phyloP scores from a whole-genome alignment of 2,888 invertebrate species.

The Ormyrus pomaceus region DNA sequence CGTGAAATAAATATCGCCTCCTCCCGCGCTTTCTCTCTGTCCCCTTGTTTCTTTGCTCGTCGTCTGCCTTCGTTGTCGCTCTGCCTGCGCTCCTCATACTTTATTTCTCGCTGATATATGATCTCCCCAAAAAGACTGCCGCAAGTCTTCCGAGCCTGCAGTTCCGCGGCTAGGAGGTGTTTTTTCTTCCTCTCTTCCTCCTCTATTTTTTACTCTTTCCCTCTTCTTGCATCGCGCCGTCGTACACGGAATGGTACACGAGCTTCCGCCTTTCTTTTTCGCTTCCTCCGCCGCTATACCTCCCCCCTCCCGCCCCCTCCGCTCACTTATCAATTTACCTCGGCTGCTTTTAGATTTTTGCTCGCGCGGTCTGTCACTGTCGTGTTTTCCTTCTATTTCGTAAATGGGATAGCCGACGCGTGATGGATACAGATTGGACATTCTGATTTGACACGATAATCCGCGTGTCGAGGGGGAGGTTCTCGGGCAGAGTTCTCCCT shows the following conservation, averaged over 20 bases:
- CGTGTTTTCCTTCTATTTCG: conserved; percentile 21
- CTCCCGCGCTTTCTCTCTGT: neutral
- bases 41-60: conserved; percentile 1
- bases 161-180: neutral
- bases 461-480: neutral
- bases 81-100: conserved; percentile 14
- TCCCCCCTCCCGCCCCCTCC: neutral
- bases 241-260: too few relatives aligned
- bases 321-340: conserved; percentile 47
- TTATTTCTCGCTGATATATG: conserved; percentile 45
- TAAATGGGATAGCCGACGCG: conserved; percentile 25
- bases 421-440: conserved; percentile 49
- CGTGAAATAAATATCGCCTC: too few relatives aligned
- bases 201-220: neutral
- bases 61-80: neutral
- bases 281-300: neutral
- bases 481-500: neutral
- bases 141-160: neutral
- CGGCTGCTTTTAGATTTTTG: conserved; percentile 23
- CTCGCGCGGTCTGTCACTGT: conserved; percentile 36
- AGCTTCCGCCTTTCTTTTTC: neutral
- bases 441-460: conserved; percentile 51
- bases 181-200: neutral
- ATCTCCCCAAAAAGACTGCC: conserved; percentile 29
- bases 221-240: too few relatives aligned